Evolutionary conservation across 2,888 invertebrate species (phyloP).

Genomic region (Stratiomys singularior): DNA sequence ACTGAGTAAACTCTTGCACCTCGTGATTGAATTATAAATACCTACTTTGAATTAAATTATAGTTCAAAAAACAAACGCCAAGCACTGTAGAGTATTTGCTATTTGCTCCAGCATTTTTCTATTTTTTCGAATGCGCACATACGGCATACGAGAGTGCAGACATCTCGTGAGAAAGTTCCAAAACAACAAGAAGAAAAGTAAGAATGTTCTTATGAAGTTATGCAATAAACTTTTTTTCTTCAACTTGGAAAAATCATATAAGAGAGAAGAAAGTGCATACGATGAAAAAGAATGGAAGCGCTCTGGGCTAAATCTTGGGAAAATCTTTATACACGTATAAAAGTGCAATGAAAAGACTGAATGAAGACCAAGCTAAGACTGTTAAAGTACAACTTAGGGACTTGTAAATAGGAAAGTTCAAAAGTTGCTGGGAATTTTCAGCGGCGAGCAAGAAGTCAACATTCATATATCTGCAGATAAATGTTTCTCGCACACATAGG

Average conservation of each 20-base stretch:
- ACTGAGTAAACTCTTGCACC: too few species aligned
- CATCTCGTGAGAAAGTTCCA: too few species aligned
- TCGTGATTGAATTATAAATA: too few species aligned
- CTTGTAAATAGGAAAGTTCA: conserved; percentile 41
- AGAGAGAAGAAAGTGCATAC: neutral
- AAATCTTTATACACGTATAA: neutral
- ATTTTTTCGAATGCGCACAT: too few species aligned
- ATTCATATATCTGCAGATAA: conserved; percentile 4
- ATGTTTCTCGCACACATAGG: neutral
- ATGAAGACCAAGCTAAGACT: conserved; percentile 10
- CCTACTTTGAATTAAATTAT: too few species aligned
- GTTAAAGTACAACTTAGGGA: conserved; percentile 25
- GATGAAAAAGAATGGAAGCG: neutral
- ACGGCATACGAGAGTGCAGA: too few species aligned
- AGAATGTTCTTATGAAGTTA: neutral
- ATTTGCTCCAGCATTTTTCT: too few species aligned
- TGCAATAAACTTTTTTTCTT: neutral
- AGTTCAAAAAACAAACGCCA: too few species aligned
- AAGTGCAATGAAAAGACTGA: neutral
- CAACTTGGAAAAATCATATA: too few species aligned
- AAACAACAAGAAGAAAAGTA: too few species aligned
- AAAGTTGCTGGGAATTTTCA: conserved; percentile 25
- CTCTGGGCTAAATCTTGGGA: neutral
- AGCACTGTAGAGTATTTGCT: too few species aligned
- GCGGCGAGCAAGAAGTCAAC: conserved; percentile 18